Percentiles rank a stretch among this genome's conserved stretches.
phyloP scores from a whole-genome alignment of 2,888 invertebrate species.

The Leucophora obtusa region DNA sequence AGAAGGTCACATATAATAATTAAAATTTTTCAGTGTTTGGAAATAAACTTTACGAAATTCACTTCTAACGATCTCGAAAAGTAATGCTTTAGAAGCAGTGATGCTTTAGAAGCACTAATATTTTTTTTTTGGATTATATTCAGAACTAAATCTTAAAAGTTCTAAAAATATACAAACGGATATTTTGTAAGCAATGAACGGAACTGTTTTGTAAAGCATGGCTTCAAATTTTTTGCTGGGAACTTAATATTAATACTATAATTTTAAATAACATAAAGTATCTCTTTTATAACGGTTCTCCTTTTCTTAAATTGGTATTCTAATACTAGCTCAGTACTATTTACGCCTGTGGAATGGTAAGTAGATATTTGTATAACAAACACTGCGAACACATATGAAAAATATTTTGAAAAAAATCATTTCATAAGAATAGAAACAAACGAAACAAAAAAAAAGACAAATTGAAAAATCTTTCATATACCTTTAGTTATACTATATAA shows the following conservation, averaged over 20 bases:
- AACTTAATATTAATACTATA: neutral
- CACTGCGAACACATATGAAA: neutral
- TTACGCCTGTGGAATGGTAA: neutral
- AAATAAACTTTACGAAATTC: too few relatives aligned
- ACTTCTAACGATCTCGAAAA: too few relatives aligned
- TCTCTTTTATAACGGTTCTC: neutral
- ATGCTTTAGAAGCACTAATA: too few relatives aligned
- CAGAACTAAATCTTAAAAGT: too few relatives aligned
- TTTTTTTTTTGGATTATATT: too few relatives aligned
- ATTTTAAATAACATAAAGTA: neutral
- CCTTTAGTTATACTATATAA: neutral
- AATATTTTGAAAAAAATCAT: neutral
- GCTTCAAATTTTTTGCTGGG: too few relatives aligned
- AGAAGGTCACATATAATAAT: too few relatives aligned
- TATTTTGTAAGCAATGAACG: too few relatives aligned
- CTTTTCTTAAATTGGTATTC: neutral
- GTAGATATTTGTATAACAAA: neutral
- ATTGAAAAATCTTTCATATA: slow-evolving; percentile 38
- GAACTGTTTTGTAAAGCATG: too few relatives aligned
- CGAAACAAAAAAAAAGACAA: neutral
- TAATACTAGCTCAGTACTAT: neutral
- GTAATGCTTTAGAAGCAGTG: too few relatives aligned
- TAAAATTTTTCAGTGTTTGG: too few relatives aligned
- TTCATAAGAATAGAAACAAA: neutral
- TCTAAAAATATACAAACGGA: too few relatives aligned